phyloP scores from a whole-genome alignment of 2,888 invertebrate species.

The Drosophila parthenogenetica region DNA sequence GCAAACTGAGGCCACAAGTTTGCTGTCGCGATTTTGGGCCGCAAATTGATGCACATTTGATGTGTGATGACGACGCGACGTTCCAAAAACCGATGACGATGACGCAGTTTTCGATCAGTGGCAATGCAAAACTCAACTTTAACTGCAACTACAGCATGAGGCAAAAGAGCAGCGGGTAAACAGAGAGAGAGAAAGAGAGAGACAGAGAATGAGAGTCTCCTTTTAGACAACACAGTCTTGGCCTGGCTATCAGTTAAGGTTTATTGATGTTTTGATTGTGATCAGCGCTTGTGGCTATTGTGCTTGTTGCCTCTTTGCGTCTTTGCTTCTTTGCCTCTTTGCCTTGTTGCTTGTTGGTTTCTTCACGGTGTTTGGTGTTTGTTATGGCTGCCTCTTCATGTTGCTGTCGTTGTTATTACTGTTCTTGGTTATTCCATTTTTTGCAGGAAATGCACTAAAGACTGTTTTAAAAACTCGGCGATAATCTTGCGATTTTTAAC shows the following conservation, averaged over 20 bases:
- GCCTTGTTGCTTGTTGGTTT: constrained; percentile 36
- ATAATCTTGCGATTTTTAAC: constrained; percentile 68
- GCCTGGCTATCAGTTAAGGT: constrained; percentile 75
- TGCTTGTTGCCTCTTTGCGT: constrained; percentile 22
- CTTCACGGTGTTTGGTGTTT: constrained; percentile 60
- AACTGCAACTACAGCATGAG: constrained; percentile 10
- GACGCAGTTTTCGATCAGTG: constrained; percentile 50
- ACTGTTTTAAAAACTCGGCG: constrained; percentile 16
- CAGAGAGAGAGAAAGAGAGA: not conserved
- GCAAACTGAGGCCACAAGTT: constrained; percentile 12
- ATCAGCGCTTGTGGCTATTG: constrained; percentile 74
- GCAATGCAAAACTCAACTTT: constrained; percentile 51
- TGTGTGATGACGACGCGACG: constrained; percentile 62
- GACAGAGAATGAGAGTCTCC: constrained; percentile 6
- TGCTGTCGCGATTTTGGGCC: constrained; percentile 66
- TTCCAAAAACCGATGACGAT: constrained; percentile 31
- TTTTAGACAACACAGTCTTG: constrained; percentile 30
- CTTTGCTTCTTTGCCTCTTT: constrained; percentile 20
- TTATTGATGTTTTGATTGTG: constrained; percentile 80
- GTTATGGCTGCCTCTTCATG: constrained; percentile 66
- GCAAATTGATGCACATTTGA: constrained; percentile 75
- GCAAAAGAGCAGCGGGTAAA: not conserved
- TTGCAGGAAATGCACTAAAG: constrained; percentile 44
- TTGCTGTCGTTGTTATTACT: constrained; percentile 42
- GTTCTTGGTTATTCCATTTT: constrained; percentile 10